Evolutionary conservation across 30 jellyfish, hydroid and myxozoan genomes (phyloP), one percentile per base, ranked within the genome.

Genomic region (Haliclystus octoradiatus): DNA sequence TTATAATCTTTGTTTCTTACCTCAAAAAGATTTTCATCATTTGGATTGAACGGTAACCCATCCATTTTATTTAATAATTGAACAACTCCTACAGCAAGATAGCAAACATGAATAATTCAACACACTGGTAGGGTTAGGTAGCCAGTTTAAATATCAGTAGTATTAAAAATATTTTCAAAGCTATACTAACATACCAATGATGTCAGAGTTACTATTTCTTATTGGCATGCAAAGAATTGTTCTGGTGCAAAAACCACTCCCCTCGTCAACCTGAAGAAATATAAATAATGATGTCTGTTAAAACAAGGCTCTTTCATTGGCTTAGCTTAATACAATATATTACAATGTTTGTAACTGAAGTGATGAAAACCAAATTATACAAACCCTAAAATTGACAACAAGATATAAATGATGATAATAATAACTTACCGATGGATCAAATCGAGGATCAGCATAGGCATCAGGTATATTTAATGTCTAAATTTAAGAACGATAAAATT

Each of bases 191-290:
- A 2, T 73, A 88, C 97, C 97, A 27, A 88, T 78, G 31, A 88
- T 74, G 50, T 88, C 97, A 13, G 89, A 83, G 29, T 66, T 62
- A 31, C 94, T 83, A 32, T 81, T 88, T 71, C 69, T 78, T 4
- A 88, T 88, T 33, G 97, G 94, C 97, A 88, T 88, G 79, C 97
- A 88, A 5, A 88, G 81, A n/a, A 88, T 88, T 26, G 97, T 88
- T 71, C 72, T 88, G 28, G 97, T 88, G 27, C 63, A 77, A 65
- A 88, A 88, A 2, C 94, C 97, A 3, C 94, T 80, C 26, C 97
- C 95, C 50, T 88, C 97, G 53, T 88, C 97, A 50, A 88, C 97
- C 97, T 88, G 68, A 3, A 29, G 23, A 25, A 29, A 28, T 23
- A 29, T 14, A 29, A 29, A 66, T 7, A 28, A 63, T n/a, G n/a